Conservation (phyloP, 2,113 vertebrate species). For the Pachyramphus minor region DNA sequence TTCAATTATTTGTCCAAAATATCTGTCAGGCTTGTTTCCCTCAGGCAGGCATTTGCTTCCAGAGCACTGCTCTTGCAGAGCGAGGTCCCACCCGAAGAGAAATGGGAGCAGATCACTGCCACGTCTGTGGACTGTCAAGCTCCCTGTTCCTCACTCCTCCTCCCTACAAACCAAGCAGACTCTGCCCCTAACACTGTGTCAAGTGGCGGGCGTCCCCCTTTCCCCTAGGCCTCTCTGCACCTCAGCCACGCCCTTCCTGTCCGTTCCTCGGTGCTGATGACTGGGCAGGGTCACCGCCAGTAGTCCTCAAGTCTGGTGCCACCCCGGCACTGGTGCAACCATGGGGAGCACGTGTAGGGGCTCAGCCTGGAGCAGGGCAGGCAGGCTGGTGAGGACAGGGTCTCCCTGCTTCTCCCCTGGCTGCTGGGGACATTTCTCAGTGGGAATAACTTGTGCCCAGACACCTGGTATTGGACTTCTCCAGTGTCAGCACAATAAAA, state of each 20-base stretch:
- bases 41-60: not conserved
- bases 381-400: not conserved
- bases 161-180: not conserved
- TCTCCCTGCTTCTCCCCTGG: not conserved
- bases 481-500: not conserved
- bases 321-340: fast-evolving
- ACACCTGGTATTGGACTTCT: not conserved
- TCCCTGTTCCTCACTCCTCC: not conserved
- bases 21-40: conserved; percentile 34
- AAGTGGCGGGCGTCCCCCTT: not conserved
- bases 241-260: fast-evolving
- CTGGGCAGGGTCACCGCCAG: not conserved
- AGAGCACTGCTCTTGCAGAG: not conserved
- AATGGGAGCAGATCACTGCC: not conserved
- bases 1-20: conserved; percentile 45
- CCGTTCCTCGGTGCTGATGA: fast-evolving
- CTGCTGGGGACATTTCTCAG: not conserved
- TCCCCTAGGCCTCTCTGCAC: not conserved
- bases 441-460: not conserved
- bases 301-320: not conserved
- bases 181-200: not conserved
- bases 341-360: fast-evolving
- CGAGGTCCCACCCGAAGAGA: not conserved
- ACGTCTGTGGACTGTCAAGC: fast-evolving
- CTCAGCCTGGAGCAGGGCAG: fast-evolving